A percentile compares a stretch with the other conserved stretches of the same genome.
Evolutionary conservation across 2,888 invertebrate species (phyloP).

Genomic region (Dolomedes plantarius): DNA sequence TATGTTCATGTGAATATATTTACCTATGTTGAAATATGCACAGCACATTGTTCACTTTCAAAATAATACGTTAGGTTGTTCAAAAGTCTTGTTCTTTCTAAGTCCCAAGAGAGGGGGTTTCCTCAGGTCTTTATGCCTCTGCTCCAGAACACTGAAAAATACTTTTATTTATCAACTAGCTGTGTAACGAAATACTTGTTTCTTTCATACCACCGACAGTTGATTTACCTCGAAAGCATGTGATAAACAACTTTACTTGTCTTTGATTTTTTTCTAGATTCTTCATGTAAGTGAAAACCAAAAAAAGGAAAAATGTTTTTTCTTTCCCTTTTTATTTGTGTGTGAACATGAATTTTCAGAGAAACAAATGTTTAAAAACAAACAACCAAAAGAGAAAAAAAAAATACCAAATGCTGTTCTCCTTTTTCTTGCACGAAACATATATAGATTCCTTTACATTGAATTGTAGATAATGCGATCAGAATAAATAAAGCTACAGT

Average conservation of each 20-base stretch:
- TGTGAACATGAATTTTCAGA: constrained; percentile 54
- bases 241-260: constrained; percentile 50
- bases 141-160: constrained; percentile 17
- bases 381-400: background rate
- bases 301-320: constrained; percentile 22
- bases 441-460: constrained; percentile 67
- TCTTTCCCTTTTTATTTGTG: constrained; percentile 39
- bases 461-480: constrained; percentile 70
- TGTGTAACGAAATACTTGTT: constrained; percentile 52
- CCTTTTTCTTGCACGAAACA: constrained; percentile 70
- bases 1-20: background rate
- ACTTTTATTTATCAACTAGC: constrained; percentile 26
- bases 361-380: constrained; percentile 19
- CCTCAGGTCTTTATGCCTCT: constrained; percentile 1
- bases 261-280: constrained; percentile 50
- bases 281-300: constrained; percentile 33
- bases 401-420: constrained; percentile 54
- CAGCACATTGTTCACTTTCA: background rate
- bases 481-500: constrained; percentile 70
- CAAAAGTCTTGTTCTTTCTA: background rate
- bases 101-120: background rate
- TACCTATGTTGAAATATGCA: background rate
- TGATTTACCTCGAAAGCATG: constrained; percentile 64
- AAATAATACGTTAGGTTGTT: background rate
- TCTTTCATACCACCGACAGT: constrained; percentile 59